Evolutionary conservation across 2,888 invertebrate species (phyloP).

Genomic region (Melieria omissa): DNA sequence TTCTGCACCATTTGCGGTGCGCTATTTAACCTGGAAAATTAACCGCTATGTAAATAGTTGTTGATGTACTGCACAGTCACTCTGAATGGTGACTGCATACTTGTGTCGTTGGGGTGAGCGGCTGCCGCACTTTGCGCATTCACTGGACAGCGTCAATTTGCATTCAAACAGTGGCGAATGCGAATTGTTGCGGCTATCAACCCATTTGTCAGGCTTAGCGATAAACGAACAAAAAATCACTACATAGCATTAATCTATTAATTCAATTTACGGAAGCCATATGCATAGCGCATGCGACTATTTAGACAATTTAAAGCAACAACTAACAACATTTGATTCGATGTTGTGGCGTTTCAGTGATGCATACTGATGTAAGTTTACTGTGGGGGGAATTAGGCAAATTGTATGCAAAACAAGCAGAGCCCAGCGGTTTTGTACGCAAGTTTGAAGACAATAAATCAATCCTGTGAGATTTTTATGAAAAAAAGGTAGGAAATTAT

Average conservation of each 20-base stretch:
- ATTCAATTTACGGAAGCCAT: constrained; percentile 29
- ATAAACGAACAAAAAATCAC: constrained; percentile 19
- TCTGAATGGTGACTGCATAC: background rate
- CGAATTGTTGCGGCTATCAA: background rate
- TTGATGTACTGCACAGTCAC: background rate
- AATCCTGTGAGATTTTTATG: no score
- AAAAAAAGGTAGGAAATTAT: no score
- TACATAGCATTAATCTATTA: constrained; percentile 20
- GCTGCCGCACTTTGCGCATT: no score
- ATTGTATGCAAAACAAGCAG: no score
- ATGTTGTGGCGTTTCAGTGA: no score
- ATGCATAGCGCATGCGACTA: background rate
- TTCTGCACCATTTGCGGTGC: constrained; percentile 32
- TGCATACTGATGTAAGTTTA: no score
- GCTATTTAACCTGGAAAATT: constrained; percentile 23
- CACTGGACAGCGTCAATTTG: background rate
- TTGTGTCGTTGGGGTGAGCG: background rate
- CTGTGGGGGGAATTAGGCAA: no score
- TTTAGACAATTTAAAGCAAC: no score
- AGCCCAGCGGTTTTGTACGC: no score
- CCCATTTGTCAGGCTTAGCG: constrained; percentile 10
- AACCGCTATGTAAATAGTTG: background rate
- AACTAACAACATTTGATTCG: no score
- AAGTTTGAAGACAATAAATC: no score
- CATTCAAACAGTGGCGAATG: background rate